Base-by-base conservation (phyloP, 35 echinoderm and acorn worm species). In the Heliocidaris erythrogramma region DNA sequence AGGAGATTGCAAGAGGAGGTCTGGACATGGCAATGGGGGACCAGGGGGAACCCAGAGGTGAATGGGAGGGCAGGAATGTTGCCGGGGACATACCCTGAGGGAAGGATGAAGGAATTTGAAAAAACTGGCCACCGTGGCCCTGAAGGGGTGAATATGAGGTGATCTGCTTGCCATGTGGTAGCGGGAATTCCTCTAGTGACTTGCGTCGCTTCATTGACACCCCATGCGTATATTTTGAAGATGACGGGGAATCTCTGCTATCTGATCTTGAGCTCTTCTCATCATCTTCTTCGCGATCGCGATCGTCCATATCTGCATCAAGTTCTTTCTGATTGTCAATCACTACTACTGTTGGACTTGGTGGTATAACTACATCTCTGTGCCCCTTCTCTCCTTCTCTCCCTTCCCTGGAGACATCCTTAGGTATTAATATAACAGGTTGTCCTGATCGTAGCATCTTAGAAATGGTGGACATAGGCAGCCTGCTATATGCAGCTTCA, bases 361-460 rank as follows among this genome's bases (percentile, higher is more conserved):
- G 95, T 87, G 96, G 96, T 85, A 95, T 94, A 88, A 96, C 31
- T 60, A 96, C 32, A 94, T 90, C 65, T 97, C 94, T 92, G 92
- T 94, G 94, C 61, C 48, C 65, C 47, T 86, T 94, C 84, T 92
- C 93, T 94, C 85, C 32, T 60, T 84, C 71, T 21, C 65, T 78
- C 65, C 65, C 65, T 96, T 96, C 47, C 94, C 92, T 32, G 90
- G 95, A 30, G 91, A 97, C 91, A 56, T 99, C 96, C 53, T 95
- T 95, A 78, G 98, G 97, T 94, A 97, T 97, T 56, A 99, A 94
- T 59, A 99, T 99, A 18, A 99, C 98, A 17, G 98, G 97, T 95
- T 99, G 98, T 35, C 98, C 98, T 30, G 98, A 97, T 86, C 94
- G 88, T 29, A 99, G 94, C 96, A 97, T 97, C 95, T 99, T 97